These are phyloP conservation scores for Lapara coniferarum DNA, from an alignment of 2,888 invertebrate species.

Conservation along the genomic window DNA sequence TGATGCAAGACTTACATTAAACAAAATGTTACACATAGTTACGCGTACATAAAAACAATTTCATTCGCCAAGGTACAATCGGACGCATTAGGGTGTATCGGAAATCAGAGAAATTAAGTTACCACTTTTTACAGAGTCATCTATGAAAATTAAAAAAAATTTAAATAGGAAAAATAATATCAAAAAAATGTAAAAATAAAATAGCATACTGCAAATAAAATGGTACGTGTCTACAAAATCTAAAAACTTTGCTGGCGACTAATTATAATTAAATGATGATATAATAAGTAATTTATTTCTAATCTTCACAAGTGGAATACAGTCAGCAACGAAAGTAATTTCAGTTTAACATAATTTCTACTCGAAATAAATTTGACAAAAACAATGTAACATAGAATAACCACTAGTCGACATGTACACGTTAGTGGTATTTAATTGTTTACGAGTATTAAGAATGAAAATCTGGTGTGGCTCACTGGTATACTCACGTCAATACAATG, in stretches of 20 bases:
- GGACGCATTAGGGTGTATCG: slow-evolving; percentile 42
- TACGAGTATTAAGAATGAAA: too few species aligned
- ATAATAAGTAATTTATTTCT: background rate
- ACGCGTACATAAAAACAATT: slow-evolving; percentile 13
- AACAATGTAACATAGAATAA: too few species aligned
- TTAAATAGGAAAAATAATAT: slow-evolving; percentile 30
- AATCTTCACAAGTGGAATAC: background rate
- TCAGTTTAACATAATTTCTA: too few species aligned
- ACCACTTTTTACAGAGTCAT: slow-evolving; percentile 75
- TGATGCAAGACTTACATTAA: slow-evolving; percentile 74
- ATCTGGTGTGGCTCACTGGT: too few species aligned
- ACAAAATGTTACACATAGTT: slow-evolving; percentile 49
- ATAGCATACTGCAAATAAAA: slow-evolving; percentile 27
- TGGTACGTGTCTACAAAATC: background rate
- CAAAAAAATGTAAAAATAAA: slow-evolving; percentile 26
- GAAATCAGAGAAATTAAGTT: slow-evolving; percentile 77
- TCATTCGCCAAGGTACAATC: slow-evolving; percentile 12
- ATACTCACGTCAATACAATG: too few species aligned
- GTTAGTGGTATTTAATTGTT: too few species aligned
- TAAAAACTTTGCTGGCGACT: background rate
- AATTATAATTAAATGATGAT: background rate
- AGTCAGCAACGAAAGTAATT: background rate
- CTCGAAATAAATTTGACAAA: too few species aligned
- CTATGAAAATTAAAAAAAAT: slow-evolving; percentile 38
- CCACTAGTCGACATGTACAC: too few species aligned